Evolutionary conservation across 1,140 invertebrate genomes (phyloP).

Genomic region (Centruroides sculpturatus): DNA sequence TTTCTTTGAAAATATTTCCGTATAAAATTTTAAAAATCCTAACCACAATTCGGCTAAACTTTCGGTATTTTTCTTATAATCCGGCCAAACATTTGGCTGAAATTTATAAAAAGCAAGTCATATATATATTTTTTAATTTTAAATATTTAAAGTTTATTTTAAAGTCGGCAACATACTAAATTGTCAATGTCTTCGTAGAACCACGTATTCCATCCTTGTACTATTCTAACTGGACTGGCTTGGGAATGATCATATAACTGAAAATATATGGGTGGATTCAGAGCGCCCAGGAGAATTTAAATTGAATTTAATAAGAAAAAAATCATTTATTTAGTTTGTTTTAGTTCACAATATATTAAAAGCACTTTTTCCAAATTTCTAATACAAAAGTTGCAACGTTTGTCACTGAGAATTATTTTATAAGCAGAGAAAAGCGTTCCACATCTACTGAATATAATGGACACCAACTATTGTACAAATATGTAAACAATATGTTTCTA

Average conservation of each 20-base stretch:
- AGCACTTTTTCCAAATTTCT: too few relatives aligned
- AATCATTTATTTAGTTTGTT: too few relatives aligned
- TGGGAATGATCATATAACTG: neutral
- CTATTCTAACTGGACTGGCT: neutral
- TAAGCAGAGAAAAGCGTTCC: too few relatives aligned
- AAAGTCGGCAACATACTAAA: neutral
- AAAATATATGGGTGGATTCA: too few relatives aligned
- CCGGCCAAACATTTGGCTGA: neutral
- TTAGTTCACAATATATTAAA: too few relatives aligned
- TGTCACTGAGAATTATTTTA: too few relatives aligned
- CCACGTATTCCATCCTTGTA: neutral
- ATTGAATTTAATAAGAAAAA: too few relatives aligned
- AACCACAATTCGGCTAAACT: constrained; percentile 32
- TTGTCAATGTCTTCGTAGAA: neutral
- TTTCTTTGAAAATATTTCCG: constrained; percentile 27
- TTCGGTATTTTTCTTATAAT: constrained; percentile 19
- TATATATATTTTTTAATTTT: neutral
- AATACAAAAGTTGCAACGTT: too few relatives aligned
- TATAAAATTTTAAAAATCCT: constrained; percentile 32
- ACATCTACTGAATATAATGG: too few relatives aligned
- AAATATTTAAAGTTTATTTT: neutral
- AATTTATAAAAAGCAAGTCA: neutral
- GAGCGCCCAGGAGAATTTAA: too few relatives aligned
- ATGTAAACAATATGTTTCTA: too few relatives aligned
- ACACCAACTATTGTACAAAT: too few relatives aligned